Conservation (phyloP, 2,888 invertebrate species). For the Sinodicranocentrus sp. region DNA sequence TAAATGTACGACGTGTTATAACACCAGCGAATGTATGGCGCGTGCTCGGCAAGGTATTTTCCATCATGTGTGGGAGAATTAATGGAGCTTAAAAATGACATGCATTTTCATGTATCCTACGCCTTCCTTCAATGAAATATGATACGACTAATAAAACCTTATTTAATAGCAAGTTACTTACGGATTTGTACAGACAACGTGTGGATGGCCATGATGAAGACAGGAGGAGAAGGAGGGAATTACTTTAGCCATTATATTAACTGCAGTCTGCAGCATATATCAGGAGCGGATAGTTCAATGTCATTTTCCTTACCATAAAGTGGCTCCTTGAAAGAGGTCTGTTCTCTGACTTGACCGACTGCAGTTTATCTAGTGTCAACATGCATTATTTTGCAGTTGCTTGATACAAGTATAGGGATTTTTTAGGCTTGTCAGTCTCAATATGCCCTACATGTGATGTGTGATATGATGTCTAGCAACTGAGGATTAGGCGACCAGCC, state of each 20-base stretch:
- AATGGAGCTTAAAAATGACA: constrained; percentile 48
- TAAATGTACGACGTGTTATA: background rate
- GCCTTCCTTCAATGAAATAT: constrained; percentile 35
- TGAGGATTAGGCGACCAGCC: background rate
- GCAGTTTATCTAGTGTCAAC: constrained; percentile 9
- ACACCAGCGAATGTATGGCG: background rate
- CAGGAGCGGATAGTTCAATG: background rate
- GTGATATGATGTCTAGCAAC: too few species aligned
- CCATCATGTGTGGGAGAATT: constrained; percentile 41
- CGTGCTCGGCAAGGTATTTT: background rate
- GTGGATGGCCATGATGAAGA: background rate
- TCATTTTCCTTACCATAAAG: background rate
- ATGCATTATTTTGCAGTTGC: too few species aligned
- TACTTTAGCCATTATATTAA: background rate
- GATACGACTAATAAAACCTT: constrained; percentile 52
- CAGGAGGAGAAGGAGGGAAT: background rate
- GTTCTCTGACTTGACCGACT: background rate
- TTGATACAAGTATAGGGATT: too few species aligned
- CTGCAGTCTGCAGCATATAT: background rate
- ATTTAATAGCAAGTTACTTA: constrained; percentile 22
- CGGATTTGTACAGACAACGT: background rate
- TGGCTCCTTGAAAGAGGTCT: background rate
- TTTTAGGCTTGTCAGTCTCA: too few species aligned
- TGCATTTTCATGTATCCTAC: constrained; percentile 30
- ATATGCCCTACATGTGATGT: too few species aligned